Conservation (phyloP, 2,888 invertebrate species). For the Sarcophaga carnaria region DNA sequence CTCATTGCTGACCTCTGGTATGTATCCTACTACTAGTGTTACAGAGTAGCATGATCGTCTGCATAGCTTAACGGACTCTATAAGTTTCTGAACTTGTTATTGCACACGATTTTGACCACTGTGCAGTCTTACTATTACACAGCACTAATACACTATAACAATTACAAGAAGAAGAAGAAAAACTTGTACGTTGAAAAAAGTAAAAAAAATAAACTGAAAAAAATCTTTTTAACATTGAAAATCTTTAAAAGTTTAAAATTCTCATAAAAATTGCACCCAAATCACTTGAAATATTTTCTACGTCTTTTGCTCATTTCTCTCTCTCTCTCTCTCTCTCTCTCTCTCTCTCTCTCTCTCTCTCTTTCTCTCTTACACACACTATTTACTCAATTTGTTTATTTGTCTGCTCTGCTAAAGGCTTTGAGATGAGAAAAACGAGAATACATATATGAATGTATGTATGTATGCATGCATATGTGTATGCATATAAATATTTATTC, state of each 20-base stretch:
- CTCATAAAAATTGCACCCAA: conserved; percentile 8
- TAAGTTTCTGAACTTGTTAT: no score
- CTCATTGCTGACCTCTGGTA: no score
- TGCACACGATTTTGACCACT: no score
- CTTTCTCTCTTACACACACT: background rate
- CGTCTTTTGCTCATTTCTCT: background rate
- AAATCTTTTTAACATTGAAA: conserved; percentile 37
- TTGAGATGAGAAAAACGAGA: background rate
- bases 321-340: background rate
- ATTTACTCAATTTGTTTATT: background rate
- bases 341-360: background rate
- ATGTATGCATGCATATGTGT: conserved; percentile 37
- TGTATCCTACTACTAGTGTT: no score
- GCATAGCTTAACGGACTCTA: no score
- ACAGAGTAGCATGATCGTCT: no score
- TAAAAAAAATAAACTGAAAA: background rate
- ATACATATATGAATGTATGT: conserved; percentile 22
- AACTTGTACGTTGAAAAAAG: background rate
- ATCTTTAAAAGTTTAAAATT: conserved; percentile 57
- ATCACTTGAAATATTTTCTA: conserved; percentile 54
- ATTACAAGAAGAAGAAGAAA: background rate
- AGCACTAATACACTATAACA: no score
- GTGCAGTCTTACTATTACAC: no score
- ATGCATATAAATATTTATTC: background rate
- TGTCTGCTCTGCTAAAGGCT: background rate